Percentiles rank a stretch among this genome's conserved stretches.
phyloP scores from a whole-genome alignment of 2,113 vertebrate genomes.

The Pseudorhombus dupliciocellatus region DNA sequence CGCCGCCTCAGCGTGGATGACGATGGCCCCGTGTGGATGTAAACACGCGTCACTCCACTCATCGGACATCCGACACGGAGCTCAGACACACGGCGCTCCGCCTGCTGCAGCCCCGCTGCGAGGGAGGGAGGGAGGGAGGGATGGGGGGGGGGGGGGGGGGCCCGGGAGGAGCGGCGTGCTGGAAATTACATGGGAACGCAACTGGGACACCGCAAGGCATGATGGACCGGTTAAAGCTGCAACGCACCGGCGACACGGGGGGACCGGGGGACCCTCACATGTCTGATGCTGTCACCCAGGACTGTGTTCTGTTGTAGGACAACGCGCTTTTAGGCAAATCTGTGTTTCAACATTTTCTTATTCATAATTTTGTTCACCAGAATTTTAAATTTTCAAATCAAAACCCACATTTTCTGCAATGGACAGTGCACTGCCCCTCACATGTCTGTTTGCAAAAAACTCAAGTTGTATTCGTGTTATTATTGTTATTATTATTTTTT shows the following conservation, averaged over 20 bases:
- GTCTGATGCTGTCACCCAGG: slow-evolving; percentile 2
- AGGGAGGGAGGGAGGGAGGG: not conserved
- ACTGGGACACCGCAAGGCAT: slow-evolving; percentile 81
- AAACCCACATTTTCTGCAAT: too few species aligned
- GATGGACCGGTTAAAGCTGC: slow-evolving; percentile 79
- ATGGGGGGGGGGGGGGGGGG: not conserved
- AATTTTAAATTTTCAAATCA: too few species aligned
- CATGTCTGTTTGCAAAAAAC: too few species aligned
- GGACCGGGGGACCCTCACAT: slow-evolving; percentile 9
- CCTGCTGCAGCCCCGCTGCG: not conserved
- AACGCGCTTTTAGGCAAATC: not conserved
- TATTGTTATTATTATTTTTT: too few species aligned
- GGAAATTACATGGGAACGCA: slow-evolving; percentile 64
- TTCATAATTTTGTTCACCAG: too few species aligned
- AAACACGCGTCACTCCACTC: slow-evolving; percentile 51
- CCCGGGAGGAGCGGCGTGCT: slow-evolving; percentile 6
- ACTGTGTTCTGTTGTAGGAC: not conserved
- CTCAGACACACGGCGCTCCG: slow-evolving; percentile 6
- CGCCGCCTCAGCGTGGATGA: not conserved
- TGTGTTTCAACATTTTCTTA: too few species aligned
- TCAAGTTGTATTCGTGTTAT: too few species aligned
- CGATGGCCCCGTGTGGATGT: slow-evolving; percentile 24
- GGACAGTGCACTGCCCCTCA: too few species aligned
- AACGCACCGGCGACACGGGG: slow-evolving; percentile 44
- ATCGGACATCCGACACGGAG: slow-evolving; percentile 61